Percentiles rank a stretch among this genome's conserved stretches.
Evolutionary conservation across 2,797 vertebrate genomes (phyloP).

Genomic region (Pangasius larnaudii): DNA sequence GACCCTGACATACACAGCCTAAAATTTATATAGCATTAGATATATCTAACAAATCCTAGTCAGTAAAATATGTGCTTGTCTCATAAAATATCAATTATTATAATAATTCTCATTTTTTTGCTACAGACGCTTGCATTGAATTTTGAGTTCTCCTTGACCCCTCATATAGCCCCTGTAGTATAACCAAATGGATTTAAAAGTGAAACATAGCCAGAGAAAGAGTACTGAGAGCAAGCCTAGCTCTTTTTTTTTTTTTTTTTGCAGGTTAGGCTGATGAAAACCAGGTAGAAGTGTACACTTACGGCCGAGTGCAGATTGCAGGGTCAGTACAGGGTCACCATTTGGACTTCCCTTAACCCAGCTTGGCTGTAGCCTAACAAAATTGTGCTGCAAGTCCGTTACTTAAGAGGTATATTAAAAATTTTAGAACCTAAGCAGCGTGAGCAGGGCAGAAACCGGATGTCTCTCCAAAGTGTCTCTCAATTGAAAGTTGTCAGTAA

Average conservation of each 20-base stretch:
- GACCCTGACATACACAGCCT: constrained; percentile 65
- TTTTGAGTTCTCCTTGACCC: constrained; percentile 44
- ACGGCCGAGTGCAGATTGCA: background rate
- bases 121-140: constrained; percentile 70
- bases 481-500: constrained; percentile 29
- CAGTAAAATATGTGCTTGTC: constrained; percentile 79
- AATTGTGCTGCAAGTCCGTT: constrained; percentile 47
- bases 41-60: constrained; percentile 69
- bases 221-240: constrained; percentile 58
- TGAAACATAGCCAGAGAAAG: constrained; percentile 40
- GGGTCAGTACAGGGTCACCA: constrained; percentile 20
- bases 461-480: constrained; percentile 18
- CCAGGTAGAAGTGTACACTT: constrained; percentile 23
- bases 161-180: constrained; percentile 34
- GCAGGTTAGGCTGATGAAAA: constrained; percentile 42
- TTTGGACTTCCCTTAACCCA: constrained; percentile 23
- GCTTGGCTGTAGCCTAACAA: constrained; percentile 28
- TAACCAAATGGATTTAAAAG: constrained; percentile 39
- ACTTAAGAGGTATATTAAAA: constrained; percentile 48
- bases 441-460: constrained; percentile 23
- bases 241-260: constrained; percentile 39
- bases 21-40: constrained; percentile 68
- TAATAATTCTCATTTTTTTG: constrained; percentile 65
- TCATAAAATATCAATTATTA: constrained; percentile 73
- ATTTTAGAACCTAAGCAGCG: constrained; percentile 48